Conservation (phyloP, 2,113 vertebrate genomes). For the Pholis gunnellus region DNA sequence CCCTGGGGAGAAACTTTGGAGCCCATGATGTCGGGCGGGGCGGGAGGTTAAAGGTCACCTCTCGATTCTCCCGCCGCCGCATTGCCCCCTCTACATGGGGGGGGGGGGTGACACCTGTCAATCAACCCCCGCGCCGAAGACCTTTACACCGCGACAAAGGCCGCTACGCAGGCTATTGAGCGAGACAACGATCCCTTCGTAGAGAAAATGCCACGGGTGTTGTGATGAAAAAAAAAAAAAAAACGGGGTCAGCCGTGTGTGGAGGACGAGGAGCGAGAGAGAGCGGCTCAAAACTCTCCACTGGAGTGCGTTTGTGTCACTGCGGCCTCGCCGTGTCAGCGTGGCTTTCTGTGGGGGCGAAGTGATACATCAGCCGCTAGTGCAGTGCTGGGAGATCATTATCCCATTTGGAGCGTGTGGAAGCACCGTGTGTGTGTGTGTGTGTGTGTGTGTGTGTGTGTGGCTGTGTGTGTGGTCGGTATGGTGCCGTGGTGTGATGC, state of each 20-base stretch:
- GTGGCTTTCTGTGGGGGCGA: background rate
- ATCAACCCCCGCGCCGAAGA: conserved; percentile 44
- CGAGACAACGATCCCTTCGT: conserved; percentile 21
- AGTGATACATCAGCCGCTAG: conserved; percentile 63
- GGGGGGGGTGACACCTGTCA: conserved; percentile 67
- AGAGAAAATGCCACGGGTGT: conserved; percentile 70
- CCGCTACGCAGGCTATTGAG: background rate
- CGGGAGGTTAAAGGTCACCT: conserved; percentile 58
- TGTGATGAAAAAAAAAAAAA: conserved; percentile 43
- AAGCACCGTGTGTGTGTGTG: conserved; percentile 26
- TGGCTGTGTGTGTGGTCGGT: conserved; percentile 64
- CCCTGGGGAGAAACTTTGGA: conserved; percentile 31
- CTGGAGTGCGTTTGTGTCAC: conserved; percentile 14
- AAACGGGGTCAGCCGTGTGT: background rate
- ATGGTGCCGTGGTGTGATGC: conserved; percentile 73
- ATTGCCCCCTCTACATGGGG: conserved; percentile 33
- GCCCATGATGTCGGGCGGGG: background rate
- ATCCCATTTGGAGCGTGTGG: conserved; percentile 38
- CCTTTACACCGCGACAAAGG: conserved; percentile 64
- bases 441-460: conserved; percentile 60
- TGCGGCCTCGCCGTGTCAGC: conserved; percentile 13
- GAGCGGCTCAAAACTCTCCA: background rate
- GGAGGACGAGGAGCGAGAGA: background rate
- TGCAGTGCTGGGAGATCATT: conserved; percentile 41
- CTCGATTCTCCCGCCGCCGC: conserved; percentile 4